Base-by-base conservation (phyloP, 2,797 vertebrate species). In the Salmo trutta region DNA sequence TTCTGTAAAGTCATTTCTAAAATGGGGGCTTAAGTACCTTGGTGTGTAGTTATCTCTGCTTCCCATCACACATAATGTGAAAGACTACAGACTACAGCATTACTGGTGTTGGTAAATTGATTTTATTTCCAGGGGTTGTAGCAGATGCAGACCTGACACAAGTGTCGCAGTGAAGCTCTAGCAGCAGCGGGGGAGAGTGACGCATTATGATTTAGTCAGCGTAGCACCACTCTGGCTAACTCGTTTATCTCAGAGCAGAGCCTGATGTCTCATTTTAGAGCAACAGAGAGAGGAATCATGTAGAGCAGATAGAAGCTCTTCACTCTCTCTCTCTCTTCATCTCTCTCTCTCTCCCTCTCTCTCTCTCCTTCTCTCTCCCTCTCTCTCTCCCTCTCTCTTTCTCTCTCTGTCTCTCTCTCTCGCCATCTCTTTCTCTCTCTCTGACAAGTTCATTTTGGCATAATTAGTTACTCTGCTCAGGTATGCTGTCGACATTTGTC, bases 381-480 rank as follows among this genome's bases (percentile, higher is more conserved):
- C 15, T 53, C 3, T 53, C 52, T 53, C 52, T 53, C 52, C 3
- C 52, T 17, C 52, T 53, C 4, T 17, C 16, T 53, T 15, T 14
- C 52, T 53, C 4, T 53, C 52, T 54, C 16, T 3, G 0, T 16
- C 53, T 16, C 16, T 54, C 53, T 17, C 53, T 87, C 84, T 85
- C 2, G 5, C 16, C 17, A 15, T 54, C 17, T 65, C n/a, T 24
- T 65, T 73, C 65, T 73, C 52, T 67, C 78, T 81, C 76, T 75
- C 80, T 87, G 90, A 89, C 89, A 88, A 88, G 85, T 92, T 92
- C 83, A 91, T 93, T 90, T 91, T 81, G 83, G 82, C 82, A 83
- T 89, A 91, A 93, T 92, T 90, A 89, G 88, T 88, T 73, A 86
- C 81, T 75, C 86, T 70, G 71, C 89, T 91, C 88, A 90, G 88